Base-by-base conservation (phyloP, 64 coral and sea anemone genomes). In the Montipora foliosa region DNA sequence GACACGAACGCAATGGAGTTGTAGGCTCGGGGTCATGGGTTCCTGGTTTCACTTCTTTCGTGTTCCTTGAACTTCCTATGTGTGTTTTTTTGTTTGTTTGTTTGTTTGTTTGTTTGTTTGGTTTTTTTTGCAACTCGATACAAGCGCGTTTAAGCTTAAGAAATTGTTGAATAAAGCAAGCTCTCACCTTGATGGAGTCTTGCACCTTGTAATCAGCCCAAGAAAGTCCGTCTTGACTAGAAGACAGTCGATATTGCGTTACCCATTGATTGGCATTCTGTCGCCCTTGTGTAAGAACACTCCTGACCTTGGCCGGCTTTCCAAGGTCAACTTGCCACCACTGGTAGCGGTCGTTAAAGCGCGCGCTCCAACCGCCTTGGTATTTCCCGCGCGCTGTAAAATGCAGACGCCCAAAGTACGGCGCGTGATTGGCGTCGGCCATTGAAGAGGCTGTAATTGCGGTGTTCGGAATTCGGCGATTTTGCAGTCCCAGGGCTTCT, bases 231-330 rank as follows among this genome's bases (percentile, higher is more conserved):
- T 98, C 96, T 9, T 74, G 51, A 80, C 96, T 98, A 51, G 69
- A 89, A 3, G 89, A 64, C 5, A 98, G 49, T 44, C 83, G 87
- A 29, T 95, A 95, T 19, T 72, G 86, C 10, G 93, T 98, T 11
- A 98, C 93, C 96, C 96, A 98, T 45, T 94, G 89, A 57, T 91
- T 89, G 2, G 89, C 88, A 49, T 88, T 95, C 22, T 83, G 89
- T 14, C 93, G 46, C 70, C 96, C 96, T 78, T 98, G 96, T 0
- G 93, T 98, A 16, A 84, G 79, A n/a, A 98, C 82, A 4, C 49
- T 37, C 4, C 90, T 83, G 11, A 98, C 59, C 81, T 98, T 87
- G 17, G 96, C 94, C 0, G 96, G 82, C 57, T 60, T 77, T 5
- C 78, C 69, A 92, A 98, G 95, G 64, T 98, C 90, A 44, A 98